Conservation (phyloP, 2,797 vertebrate species). For the Telmatherina bonti region DNA sequence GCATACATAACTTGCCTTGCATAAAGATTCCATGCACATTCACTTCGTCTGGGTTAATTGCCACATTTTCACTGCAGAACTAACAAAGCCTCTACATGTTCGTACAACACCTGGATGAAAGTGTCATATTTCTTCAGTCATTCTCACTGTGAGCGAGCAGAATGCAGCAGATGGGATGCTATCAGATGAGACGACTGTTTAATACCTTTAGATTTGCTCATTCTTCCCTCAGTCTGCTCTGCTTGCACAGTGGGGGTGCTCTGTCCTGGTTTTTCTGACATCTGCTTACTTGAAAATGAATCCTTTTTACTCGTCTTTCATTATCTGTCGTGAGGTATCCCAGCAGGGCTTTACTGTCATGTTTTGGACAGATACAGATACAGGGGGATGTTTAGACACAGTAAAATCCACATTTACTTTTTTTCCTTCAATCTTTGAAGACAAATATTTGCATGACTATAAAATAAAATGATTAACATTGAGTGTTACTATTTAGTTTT, state of each 20-base stretch:
- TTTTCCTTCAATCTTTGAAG: neutral
- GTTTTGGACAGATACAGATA: neutral
- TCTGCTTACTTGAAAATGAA: neutral
- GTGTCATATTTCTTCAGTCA: constrained; percentile 52
- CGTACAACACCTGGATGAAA: constrained; percentile 12
- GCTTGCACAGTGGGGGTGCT: neutral
- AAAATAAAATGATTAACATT: no score
- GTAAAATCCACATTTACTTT: neutral
- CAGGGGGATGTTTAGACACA: neutral
- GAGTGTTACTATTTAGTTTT: no score
- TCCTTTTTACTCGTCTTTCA: neutral
- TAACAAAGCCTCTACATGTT: neutral
- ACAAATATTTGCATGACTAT: neutral
- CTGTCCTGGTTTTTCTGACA: neutral
- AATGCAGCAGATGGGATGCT: constrained; percentile 29
- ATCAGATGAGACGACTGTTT: constrained; percentile 42
- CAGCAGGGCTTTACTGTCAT: neutral
- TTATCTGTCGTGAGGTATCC: neutral
- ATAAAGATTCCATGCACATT: neutral
- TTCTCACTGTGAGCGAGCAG: constrained; percentile 19
- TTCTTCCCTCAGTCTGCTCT: neutral
- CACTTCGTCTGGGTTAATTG: neutral
- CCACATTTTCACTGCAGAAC: neutral
- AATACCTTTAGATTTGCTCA: constrained; percentile 26
- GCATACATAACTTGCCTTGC: no score